Percentiles rank a stretch among this genome's conserved stretches.
phyloP scores from a whole-genome alignment of 2,113 vertebrate genomes.

The Malaclemys terrapin region DNA sequence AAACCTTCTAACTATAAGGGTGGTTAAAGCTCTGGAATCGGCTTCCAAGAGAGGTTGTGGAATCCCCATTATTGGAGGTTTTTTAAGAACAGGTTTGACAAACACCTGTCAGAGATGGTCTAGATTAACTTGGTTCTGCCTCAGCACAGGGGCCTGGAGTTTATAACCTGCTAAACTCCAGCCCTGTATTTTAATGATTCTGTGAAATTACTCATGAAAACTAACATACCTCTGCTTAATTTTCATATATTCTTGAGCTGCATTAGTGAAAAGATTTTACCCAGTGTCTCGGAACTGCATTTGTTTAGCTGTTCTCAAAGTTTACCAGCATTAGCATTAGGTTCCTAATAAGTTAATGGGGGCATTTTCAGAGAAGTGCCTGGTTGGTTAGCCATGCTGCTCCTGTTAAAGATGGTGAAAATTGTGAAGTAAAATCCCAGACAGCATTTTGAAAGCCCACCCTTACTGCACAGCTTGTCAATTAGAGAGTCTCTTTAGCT shows the following conservation, averaged over 20 bases:
- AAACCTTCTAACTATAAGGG: too few relatives aligned
- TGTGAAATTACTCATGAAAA: neutral
- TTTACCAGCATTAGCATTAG: neutral
- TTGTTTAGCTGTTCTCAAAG: neutral
- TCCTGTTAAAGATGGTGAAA: neutral
- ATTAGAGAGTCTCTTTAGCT: neutral
- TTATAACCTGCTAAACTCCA: neutral
- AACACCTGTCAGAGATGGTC: neutral
- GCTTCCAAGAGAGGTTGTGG: neutral
- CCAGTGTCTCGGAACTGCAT: neutral
- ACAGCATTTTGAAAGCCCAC: neutral
- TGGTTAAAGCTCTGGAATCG: neutral
- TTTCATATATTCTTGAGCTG: neutral
- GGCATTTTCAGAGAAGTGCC: neutral
- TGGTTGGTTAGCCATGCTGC: neutral
- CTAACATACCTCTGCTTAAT: neutral
- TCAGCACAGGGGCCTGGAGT: neutral
- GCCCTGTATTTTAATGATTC: neutral
- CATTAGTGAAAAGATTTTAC: constrained; percentile 1
- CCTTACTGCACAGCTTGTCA: neutral
- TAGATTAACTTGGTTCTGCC: neutral
- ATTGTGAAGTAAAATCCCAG: neutral
- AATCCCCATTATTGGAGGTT: neutral
- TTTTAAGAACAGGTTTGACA: neutral
- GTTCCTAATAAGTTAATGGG: neutral